Evolutionary conservation across 2,113 vertebrate species (phyloP).

Genomic region (Sakesphorus luctuosus): DNA sequence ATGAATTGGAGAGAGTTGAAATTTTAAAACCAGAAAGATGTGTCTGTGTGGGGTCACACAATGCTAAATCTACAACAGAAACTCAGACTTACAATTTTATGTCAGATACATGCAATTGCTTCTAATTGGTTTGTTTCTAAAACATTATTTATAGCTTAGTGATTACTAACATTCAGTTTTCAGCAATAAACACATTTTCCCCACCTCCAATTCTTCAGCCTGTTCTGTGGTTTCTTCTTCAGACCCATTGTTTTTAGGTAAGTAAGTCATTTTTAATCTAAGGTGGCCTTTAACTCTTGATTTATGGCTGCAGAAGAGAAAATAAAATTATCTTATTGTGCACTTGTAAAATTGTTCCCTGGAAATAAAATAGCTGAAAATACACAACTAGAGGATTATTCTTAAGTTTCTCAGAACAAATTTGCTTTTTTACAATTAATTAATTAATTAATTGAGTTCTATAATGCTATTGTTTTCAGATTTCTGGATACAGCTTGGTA

Average conservation of each 20-base stretch:
- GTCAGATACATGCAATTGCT: background rate
- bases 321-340: background rate
- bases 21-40: background rate
- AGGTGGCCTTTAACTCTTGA: slow-evolving; percentile 97
- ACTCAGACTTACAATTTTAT: background rate
- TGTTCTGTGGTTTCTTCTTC: slow-evolving; percentile 87
- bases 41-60: background rate
- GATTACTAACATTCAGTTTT: background rate
- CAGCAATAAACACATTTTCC: slow-evolving; percentile 13
- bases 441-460: background rate
- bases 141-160: background rate
- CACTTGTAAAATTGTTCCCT: background rate
- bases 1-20: background rate
- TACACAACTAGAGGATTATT: background rate
- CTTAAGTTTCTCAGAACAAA: background rate
- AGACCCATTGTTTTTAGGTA: slow-evolving; percentile 86
- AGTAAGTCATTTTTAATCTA: slow-evolving; percentile 97
- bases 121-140: background rate
- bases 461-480: background rate
- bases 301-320: slow-evolving; percentile 84
- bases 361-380: background rate
- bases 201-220: slow-evolving; percentile 89
- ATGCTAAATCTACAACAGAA: background rate
- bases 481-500: background rate
- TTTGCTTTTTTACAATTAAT: background rate